Percentiles rank a stretch among this genome's conserved stretches.
These are phyloP conservation scores for Eupithecia exiguata DNA, from an alignment of 2,888 invertebrate species.

Conservation along the genomic window DNA sequence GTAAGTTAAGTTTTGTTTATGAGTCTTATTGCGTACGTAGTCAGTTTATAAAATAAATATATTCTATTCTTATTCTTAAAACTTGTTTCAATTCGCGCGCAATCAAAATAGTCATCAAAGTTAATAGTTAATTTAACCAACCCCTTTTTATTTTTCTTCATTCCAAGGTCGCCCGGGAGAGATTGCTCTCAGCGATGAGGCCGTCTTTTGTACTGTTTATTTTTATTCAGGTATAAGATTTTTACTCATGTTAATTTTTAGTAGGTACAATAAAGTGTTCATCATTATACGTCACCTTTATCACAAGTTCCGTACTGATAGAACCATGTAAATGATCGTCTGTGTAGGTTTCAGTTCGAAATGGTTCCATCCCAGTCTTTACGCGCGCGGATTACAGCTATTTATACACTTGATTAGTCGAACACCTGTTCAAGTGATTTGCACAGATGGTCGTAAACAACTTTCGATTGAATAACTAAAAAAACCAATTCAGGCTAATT, in stretches of 20 bases:
- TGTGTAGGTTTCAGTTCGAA: not conserved
- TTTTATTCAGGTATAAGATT: too few relatives aligned
- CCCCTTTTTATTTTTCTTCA: too few relatives aligned
- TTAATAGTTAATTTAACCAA: too few relatives aligned
- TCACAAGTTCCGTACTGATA: not conserved
- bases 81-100: not conserved
- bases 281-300: not conserved
- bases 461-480: constrained; percentile 6
- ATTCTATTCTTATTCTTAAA: too few relatives aligned
- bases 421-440: constrained; percentile 8
- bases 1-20: too few relatives aligned
- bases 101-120: not conserved
- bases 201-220: too few relatives aligned
- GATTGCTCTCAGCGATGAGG: too few relatives aligned
- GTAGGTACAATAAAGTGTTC: too few relatives aligned
- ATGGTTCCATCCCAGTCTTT: not conserved
- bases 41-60: too few relatives aligned
- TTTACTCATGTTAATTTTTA: too few relatives aligned
- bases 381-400: not conserved
- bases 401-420: not conserved
- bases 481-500: constrained; percentile 14
- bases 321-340: not conserved
- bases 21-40: too few relatives aligned
- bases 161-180: too few relatives aligned
- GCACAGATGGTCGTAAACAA: not conserved